A percentile compares a stretch with the other conserved stretches of the same genome.
These are phyloP conservation scores for Salmo trutta DNA, from an alignment of 2,797 vertebrate species.

Conservation along the genomic window DNA sequence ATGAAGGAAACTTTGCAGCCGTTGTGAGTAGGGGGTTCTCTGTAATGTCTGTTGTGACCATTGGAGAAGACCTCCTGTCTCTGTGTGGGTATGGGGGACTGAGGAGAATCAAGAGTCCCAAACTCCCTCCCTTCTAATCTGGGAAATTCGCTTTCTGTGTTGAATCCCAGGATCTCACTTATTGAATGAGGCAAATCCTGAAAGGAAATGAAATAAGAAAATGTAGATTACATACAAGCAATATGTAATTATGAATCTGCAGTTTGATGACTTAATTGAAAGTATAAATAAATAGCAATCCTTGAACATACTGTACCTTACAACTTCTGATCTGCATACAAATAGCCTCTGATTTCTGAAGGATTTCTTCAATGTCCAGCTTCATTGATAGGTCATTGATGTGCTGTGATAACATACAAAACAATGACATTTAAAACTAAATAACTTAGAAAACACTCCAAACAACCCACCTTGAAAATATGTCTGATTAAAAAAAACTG, in stretches of 20 bases:
- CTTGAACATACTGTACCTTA: slow-evolving; percentile 76
- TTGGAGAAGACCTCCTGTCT: slow-evolving; percentile 73
- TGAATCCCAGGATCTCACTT: slow-evolving; percentile 83
- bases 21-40: slow-evolving; percentile 59
- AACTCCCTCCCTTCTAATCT: slow-evolving; percentile 69
- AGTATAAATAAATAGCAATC: not conserved
- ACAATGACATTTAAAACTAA: not conserved
- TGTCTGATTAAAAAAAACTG: not conserved
- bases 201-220: not conserved
- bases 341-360: slow-evolving; percentile 93
- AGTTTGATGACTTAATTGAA: not conserved
- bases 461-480: not conserved
- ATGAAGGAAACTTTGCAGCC: slow-evolving; percentile 76
- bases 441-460: not conserved
- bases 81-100: slow-evolving; percentile 38
- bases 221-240: not conserved
- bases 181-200: slow-evolving; percentile 89
- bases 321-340: slow-evolving; percentile 89
- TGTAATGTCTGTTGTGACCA: slow-evolving; percentile 71
- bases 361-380: slow-evolving; percentile 89
- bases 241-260: no score
- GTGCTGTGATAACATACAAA: slow-evolving; percentile 77
- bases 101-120: slow-evolving; percentile 57
- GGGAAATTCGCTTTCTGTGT: slow-evolving; percentile 58
- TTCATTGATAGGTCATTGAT: slow-evolving; percentile 98